Conservation (phyloP, 2,113 vertebrate genomes). For the Pogona vitticeps region DNA sequence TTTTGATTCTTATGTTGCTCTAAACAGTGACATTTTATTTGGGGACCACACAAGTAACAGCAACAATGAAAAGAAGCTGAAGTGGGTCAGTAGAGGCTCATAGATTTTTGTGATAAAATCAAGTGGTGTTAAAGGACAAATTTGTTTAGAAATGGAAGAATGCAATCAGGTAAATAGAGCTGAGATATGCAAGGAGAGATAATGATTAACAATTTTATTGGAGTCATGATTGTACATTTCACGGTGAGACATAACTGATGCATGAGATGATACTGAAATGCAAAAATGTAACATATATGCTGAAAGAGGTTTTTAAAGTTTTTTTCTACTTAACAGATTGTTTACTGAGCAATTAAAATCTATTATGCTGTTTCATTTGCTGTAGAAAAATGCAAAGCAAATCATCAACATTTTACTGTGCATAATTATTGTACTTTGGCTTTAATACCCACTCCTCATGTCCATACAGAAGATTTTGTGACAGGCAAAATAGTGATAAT, state of each 20-base stretch:
- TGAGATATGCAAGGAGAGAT: background rate
- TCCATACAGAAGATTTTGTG: slow-evolving; percentile 10
- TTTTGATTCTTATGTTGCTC: background rate
- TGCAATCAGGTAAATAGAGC: background rate
- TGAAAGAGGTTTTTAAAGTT: background rate
- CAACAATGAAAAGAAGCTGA: background rate
- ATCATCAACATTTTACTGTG: slow-evolving; percentile 35
- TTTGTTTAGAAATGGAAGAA: slow-evolving; percentile 9
- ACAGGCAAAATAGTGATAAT: slow-evolving; percentile 29
- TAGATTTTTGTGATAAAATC: background rate
- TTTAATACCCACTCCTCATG: background rate
- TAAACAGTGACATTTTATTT: background rate
- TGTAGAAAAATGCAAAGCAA: slow-evolving; percentile 1
- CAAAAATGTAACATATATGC: background rate
- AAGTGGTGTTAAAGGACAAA: slow-evolving; percentile 1
- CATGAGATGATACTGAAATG: background rate
- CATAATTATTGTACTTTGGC: slow-evolving; percentile 14
- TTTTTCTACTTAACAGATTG: slow-evolving; percentile 6
- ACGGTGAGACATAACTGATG: slow-evolving; percentile 16
- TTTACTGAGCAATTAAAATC: slow-evolving; percentile 21
- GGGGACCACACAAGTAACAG: background rate
- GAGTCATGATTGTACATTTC: background rate
- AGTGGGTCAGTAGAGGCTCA: background rate
- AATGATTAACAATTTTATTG: background rate
- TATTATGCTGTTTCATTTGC: background rate